Evolutionary conservation across 2,113 vertebrate genomes (phyloP).

Genomic region (Ovis canadensis): DNA sequence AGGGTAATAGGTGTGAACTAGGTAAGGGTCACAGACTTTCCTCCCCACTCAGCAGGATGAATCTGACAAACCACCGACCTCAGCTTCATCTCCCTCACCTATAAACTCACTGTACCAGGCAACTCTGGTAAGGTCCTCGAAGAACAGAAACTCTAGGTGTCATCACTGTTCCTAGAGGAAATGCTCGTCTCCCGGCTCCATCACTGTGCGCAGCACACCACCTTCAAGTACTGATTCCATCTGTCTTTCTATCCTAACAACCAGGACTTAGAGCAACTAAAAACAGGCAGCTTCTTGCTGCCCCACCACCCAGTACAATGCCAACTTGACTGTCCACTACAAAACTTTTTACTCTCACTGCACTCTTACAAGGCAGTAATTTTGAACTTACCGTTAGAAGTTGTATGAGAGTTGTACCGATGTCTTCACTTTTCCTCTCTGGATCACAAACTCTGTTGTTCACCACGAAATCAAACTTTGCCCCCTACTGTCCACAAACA

Average conservation of each 20-base stretch:
- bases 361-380: not conserved
- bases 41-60: not conserved
- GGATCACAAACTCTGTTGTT: not conserved
- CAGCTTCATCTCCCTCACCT: not conserved
- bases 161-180: not conserved
- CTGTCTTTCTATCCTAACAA: not conserved
- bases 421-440: not conserved
- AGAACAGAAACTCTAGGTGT: not conserved
- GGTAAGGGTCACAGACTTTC: not conserved
- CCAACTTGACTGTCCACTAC: not conserved
- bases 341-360: not conserved
- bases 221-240: not conserved
- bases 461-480: not conserved
- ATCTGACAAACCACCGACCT: not conserved
- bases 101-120: not conserved
- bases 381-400: not conserved
- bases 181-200: not conserved
- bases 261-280: not conserved
- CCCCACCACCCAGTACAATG: not conserved
- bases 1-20: not conserved
- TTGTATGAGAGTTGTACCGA: not conserved
- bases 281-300: not conserved
- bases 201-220: not conserved
- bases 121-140: not conserved
- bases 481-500: not conserved